Conservation (phyloP, 2,888 invertebrate genomes). For the Dorcus parallelipipedus region DNA sequence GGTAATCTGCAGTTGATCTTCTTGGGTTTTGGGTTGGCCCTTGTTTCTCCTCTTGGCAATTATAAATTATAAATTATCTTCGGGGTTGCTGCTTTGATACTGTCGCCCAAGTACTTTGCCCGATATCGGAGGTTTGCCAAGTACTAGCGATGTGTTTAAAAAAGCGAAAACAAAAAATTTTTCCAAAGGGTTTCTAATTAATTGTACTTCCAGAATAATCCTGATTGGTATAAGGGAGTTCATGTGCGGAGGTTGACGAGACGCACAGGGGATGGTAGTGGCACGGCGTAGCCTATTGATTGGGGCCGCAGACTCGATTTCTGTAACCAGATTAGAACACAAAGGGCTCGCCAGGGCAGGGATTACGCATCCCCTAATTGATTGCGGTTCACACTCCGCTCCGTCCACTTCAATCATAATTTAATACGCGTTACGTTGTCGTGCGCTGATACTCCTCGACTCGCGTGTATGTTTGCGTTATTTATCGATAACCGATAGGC, state of each 20-base stretch:
- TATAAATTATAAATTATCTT: no score
- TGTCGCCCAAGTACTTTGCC: no score
- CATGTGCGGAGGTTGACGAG: slow-evolving; percentile 9
- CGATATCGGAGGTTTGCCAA: no score
- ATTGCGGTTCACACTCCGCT: slow-evolving; percentile 34
- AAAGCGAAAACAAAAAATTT: no score
- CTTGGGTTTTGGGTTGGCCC: no score
- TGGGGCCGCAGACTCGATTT: slow-evolving; percentile 35
- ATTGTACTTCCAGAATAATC: not conserved
- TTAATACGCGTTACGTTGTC: slow-evolving; percentile 27
- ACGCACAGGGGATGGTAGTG: slow-evolving; percentile 17
- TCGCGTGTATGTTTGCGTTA: not conserved
- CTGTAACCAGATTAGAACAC: slow-evolving; percentile 44
- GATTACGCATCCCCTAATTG: slow-evolving; percentile 31
- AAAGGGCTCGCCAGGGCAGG: slow-evolving; percentile 35
- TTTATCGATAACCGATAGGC: no score
- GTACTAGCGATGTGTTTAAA: no score
- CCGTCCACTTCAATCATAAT: slow-evolving; percentile 32
- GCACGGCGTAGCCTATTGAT: slow-evolving; percentile 18
- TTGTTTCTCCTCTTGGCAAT: no score
- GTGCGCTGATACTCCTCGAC: slow-evolving; percentile 12
- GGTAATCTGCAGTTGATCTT: no score
- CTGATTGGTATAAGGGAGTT: slow-evolving; percentile 11
- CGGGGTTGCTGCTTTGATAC: no score
- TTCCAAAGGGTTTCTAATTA: no score